Conservation (phyloP, 2,888 invertebrate species). For the Carcina quercana region DNA sequence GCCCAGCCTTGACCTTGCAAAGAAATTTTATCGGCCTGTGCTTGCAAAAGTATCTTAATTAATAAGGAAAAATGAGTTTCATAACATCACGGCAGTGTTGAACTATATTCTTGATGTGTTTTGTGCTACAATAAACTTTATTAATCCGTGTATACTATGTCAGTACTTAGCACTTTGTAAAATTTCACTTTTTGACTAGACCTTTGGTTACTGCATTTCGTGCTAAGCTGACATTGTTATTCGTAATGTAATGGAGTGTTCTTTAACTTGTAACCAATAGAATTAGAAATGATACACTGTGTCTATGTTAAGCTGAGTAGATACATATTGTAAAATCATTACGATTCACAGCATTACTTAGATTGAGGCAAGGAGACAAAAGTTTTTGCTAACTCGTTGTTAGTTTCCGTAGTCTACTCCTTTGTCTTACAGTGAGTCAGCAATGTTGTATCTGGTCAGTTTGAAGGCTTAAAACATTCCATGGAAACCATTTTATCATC, state of each 20-base stretch:
- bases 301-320: slow-evolving; percentile 49
- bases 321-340: slow-evolving; percentile 35
- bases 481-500: slow-evolving; percentile 52
- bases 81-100: slow-evolving; percentile 36
- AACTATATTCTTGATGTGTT: slow-evolving; percentile 37
- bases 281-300: slow-evolving; percentile 42
- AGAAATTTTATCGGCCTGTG: slow-evolving; percentile 42
- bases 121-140: slow-evolving; percentile 31
- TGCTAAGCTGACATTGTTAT: slow-evolving; percentile 46
- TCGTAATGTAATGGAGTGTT: slow-evolving; percentile 60
- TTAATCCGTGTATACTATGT: slow-evolving; percentile 34
- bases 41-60: slow-evolving; percentile 16
- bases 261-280: slow-evolving; percentile 45
- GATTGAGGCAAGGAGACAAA: not conserved
- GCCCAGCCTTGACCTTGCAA: slow-evolving; percentile 41
- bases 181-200: slow-evolving; percentile 3
- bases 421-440: slow-evolving; percentile 5
- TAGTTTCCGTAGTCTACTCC: too few species aligned
- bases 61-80: slow-evolving; percentile 2
- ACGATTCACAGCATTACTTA: not conserved
- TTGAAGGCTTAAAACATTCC: slow-evolving; percentile 69
- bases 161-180: slow-evolving; percentile 46
- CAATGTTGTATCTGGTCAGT: slow-evolving; percentile 51
- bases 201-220: slow-evolving; percentile 31
- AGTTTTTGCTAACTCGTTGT: too few species aligned